Evolutionary conservation across 1,140 invertebrate genomes (phyloP).

Genomic region (Asobara japonica): DNA sequence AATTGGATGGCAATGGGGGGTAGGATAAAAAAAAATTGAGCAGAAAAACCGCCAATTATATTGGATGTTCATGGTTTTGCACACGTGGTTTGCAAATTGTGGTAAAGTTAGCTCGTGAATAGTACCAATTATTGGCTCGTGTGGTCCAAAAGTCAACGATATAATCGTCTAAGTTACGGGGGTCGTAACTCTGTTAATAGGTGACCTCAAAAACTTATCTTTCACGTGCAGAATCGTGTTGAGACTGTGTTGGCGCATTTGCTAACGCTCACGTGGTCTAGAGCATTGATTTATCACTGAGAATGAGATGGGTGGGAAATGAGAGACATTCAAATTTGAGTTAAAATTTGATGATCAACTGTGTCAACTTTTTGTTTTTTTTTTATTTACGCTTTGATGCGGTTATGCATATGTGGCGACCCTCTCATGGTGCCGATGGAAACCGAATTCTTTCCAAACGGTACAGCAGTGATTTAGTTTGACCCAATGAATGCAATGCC

Average conservation of each 20-base stretch:
- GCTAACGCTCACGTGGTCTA: background rate
- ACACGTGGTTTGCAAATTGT: constrained; percentile 28
- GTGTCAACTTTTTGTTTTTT: too few relatives aligned
- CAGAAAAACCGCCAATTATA: constrained; percentile 27
- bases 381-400: too few relatives aligned
- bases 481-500: too few relatives aligned
- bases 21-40: constrained; percentile 8
- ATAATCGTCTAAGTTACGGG: constrained; percentile 17
- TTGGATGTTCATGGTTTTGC: constrained; percentile 7
- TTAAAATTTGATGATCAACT: too few relatives aligned
- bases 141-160: constrained; percentile 23
- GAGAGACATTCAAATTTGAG: too few relatives aligned
- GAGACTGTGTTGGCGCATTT: background rate
- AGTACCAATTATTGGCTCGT: constrained; percentile 28
- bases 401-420: too few relatives aligned
- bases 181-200: constrained; percentile 9
- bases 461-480: too few relatives aligned
- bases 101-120: constrained; percentile 26
- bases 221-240: background rate
- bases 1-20: background rate
- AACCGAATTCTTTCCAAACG: too few relatives aligned
- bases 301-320: too few relatives aligned
- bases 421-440: too few relatives aligned
- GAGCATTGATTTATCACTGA: background rate
- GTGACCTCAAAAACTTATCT: constrained; percentile 4